Conservation (phyloP, 1,140 invertebrate species). For the Lepidurus packardi region DNA sequence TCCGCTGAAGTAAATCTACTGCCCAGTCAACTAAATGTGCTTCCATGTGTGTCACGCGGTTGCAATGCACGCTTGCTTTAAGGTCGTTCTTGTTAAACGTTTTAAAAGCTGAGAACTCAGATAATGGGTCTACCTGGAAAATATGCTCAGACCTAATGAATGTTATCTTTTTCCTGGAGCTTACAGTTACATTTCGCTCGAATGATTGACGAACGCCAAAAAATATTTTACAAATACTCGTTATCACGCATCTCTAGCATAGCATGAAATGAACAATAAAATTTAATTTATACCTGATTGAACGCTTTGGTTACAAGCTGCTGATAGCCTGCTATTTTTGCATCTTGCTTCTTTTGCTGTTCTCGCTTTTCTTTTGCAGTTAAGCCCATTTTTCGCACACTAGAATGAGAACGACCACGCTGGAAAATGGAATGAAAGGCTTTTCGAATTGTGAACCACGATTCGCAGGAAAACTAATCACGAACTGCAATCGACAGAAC, state of each 20-base stretch:
- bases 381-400: conserved; percentile 26
- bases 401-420: conserved; percentile 5
- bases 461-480: background rate
- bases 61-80: conserved; percentile 45
- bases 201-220: background rate
- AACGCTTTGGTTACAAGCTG: conserved; percentile 39
- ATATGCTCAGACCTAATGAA: background rate
- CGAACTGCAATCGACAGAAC: no score
- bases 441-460: background rate
- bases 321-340: conserved; percentile 12
- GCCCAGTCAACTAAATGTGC: conserved; percentile 52
- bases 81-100: conserved; percentile 43
- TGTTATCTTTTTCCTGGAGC: background rate
- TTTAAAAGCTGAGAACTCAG: conserved; percentile 40
- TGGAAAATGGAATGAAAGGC: background rate
- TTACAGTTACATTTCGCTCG: background rate
- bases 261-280: background rate
- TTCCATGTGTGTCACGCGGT: conserved; percentile 45
- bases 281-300: conserved; percentile 26
- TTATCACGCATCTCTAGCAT: no score
- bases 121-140: conserved; percentile 39
- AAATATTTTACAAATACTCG: background rate
- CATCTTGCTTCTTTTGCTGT: conserved; percentile 20
- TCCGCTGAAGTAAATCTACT: conserved; percentile 57
- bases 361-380: conserved; percentile 17